Percentiles rank a stretch among this genome's conserved stretches.
Evolutionary conservation across 2,888 invertebrate genomes (phyloP).

Genomic region (Tetranychus piercei): DNA sequence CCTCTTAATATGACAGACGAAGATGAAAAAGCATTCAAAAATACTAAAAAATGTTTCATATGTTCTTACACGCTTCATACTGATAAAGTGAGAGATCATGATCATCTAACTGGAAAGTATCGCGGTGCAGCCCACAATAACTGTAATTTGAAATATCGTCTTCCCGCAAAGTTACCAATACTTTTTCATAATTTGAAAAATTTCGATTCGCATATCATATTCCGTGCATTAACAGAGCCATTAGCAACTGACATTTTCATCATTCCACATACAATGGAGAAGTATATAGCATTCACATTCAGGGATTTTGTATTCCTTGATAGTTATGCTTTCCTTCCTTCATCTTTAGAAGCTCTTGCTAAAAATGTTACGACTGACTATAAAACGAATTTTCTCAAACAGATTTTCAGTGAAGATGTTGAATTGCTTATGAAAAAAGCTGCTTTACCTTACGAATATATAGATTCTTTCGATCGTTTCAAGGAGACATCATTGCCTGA

Average conservation of each 20-base stretch:
- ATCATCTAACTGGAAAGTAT: background rate
- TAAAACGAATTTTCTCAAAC: background rate
- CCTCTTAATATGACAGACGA: background rate
- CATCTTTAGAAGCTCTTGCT: background rate
- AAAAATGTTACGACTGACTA: background rate
- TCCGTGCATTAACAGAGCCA: background rate
- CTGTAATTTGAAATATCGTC: background rate
- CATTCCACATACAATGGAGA: background rate
- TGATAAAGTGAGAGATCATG: background rate
- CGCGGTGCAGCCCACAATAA: background rate
- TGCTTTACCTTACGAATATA: background rate
- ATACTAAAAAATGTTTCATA: background rate
- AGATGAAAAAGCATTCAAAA: background rate
- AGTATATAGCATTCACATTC: background rate
- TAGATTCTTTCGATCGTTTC: background rate
- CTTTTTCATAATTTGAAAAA: slow-evolving; percentile 2
- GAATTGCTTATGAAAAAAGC: background rate
- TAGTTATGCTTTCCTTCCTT: background rate
- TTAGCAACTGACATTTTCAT: background rate
- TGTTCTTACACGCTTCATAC: background rate
- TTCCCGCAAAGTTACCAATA: background rate
- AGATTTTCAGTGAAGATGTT: background rate
- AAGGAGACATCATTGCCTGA: background rate
- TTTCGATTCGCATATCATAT: background rate
- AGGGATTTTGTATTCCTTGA: background rate